A percentile compares a stretch with the other conserved stretches of the same genome.
Conservation (phyloP, 1,140 invertebrate genomes). For the Psix sp. region DNA sequence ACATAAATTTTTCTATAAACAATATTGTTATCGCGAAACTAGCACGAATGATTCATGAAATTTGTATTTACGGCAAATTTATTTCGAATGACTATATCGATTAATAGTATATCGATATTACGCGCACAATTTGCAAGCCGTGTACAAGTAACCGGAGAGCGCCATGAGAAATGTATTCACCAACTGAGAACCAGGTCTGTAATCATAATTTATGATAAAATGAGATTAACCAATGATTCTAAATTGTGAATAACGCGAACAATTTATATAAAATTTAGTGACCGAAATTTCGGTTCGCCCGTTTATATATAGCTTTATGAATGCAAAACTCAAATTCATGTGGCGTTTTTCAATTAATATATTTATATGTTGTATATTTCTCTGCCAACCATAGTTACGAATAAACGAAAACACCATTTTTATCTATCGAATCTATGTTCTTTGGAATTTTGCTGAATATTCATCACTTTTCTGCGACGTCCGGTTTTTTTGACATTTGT, state of each 20-base stretch:
- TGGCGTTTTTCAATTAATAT: too few relatives aligned
- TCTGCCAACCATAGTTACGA: too few relatives aligned
- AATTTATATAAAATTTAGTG: constrained; percentile 45
- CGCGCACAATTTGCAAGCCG: constrained; percentile 48
- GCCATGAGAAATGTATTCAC: constrained; percentile 49
- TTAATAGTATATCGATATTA: constrained; percentile 52
- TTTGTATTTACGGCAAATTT: constrained; percentile 45
- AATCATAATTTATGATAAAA: constrained; percentile 49
- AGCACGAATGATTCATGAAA: constrained; percentile 41
- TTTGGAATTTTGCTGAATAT: too few relatives aligned
- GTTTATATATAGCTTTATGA: too few relatives aligned
- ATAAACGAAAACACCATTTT: too few relatives aligned
- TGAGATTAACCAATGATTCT: constrained; percentile 52
- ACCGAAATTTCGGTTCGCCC: constrained; percentile 24
- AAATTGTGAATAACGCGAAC: constrained; percentile 44
- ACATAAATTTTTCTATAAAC: too few relatives aligned
- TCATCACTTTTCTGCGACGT: too few relatives aligned
- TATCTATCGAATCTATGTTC: too few relatives aligned
- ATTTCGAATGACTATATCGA: constrained; percentile 38
- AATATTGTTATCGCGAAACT: too few relatives aligned
- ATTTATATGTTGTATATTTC: too few relatives aligned
- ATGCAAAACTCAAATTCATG: too few relatives aligned
- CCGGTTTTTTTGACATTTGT: too few relatives aligned
- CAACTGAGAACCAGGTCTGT: constrained; percentile 42
- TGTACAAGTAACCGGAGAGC: constrained; percentile 25